Evolutionary conservation across 2,888 invertebrate species (phyloP).

Genomic region (Athalia cordata): DNA sequence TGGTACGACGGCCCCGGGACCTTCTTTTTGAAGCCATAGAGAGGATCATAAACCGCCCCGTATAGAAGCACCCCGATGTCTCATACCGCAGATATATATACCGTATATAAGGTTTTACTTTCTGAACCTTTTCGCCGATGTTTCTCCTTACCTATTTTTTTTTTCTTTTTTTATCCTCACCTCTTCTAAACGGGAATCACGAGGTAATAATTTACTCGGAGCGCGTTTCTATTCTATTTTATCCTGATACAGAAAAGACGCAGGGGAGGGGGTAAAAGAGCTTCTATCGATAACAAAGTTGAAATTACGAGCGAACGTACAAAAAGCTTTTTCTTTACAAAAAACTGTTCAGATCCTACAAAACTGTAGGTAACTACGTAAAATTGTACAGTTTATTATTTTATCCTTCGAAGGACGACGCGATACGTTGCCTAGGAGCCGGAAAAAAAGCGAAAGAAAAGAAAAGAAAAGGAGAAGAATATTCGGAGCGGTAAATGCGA

Average conservation of each 20-base stretch:
- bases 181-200: conserved; percentile 69
- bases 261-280: too few relatives aligned
- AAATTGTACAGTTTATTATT: too few relatives aligned
- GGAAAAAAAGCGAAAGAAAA: too few relatives aligned
- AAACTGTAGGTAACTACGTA: conserved; percentile 57
- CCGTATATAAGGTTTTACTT: too few relatives aligned
- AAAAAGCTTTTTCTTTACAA: conserved; percentile 64
- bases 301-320: conserved; percentile 69
- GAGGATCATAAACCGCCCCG: conserved; percentile 65
- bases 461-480: too few relatives aligned
- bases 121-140: too few relatives aligned
- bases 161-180: conserved; percentile 40
- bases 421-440: too few relatives aligned
- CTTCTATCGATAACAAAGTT: conserved; percentile 59
- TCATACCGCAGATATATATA: conserved; percentile 1
- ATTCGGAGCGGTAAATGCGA: too few relatives aligned
- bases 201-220: conserved; percentile 66
- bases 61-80: conserved; percentile 25
- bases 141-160: too few relatives aligned
- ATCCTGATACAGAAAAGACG: conserved; percentile 35
- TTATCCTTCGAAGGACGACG: too few relatives aligned
- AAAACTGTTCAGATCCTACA: conserved; percentile 52
- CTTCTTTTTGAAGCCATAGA: conserved; percentile 55
- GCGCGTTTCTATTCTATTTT: conserved; percentile 55
- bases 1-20: conserved; percentile 54